Evolutionary conservation across 2,797 vertebrate genomes (phyloP).

Genomic region (Sebastes nivosus): DNA sequence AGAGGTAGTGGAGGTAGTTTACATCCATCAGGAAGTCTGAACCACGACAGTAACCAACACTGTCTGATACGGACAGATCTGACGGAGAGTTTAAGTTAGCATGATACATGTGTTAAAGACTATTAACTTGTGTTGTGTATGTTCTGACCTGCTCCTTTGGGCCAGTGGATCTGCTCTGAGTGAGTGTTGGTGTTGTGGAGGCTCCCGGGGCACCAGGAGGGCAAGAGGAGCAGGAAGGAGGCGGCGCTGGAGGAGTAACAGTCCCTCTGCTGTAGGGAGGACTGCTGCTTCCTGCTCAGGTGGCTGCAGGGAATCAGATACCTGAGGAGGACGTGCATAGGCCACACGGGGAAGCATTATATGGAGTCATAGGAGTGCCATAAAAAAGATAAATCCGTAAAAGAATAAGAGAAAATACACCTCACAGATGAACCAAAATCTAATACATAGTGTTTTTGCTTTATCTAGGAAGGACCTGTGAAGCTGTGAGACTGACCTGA

Average conservation of each 20-base stretch:
- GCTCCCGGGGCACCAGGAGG: conserved; percentile 86
- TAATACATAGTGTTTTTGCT: not conserved
- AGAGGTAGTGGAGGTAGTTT: conserved; percentile 94
- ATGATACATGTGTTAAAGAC: accelerated
- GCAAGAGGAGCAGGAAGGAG: conserved; percentile 89
- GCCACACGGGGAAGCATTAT: too few relatives aligned
- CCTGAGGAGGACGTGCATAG: conserved; percentile 76
- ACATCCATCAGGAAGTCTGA: conserved; percentile 85
- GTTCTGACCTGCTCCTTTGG: conserved; percentile 75
- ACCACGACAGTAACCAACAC: conserved; percentile 79
- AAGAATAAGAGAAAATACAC: too few relatives aligned
- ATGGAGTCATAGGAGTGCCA: too few relatives aligned
- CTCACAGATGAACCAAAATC: not conserved
- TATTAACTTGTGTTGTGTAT: not conserved
- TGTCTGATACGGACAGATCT: conserved; percentile 59
- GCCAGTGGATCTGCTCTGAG: conserved; percentile 87
- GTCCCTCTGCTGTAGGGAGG: conserved; percentile 85
- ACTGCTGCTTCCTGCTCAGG: conserved; percentile 85
- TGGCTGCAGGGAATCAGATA: conserved; percentile 93
- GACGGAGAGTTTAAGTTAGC: not conserved
- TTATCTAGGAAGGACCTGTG: too few relatives aligned
- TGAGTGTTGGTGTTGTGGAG: conserved; percentile 67
- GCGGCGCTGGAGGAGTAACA: conserved; percentile 88
- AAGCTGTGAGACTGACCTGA: conserved; percentile 86
- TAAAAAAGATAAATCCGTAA: too few relatives aligned